Base-by-base conservation (phyloP, 1,140 invertebrate species). In the Trichoplusia ni region DNA sequence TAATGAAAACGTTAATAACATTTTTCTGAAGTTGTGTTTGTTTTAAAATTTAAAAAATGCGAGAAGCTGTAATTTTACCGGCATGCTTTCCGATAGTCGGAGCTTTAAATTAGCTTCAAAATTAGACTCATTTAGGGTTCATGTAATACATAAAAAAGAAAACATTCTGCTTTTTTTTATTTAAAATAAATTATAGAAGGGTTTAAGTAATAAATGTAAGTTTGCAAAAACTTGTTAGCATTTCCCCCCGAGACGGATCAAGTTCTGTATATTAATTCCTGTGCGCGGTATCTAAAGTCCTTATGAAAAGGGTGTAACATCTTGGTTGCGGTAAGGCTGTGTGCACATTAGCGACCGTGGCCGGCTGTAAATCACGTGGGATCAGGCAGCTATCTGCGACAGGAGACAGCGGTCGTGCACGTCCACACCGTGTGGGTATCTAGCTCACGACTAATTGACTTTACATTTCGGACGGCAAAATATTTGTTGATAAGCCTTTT, bases 1-100 rank as follows among this genome's bases (percentile, higher is more conserved):
- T 90, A 86, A 90, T 90, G 87, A 90, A 86, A 89, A 82, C 76
- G 79, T 69, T 81, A 76, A 75, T 75, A 49, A 53, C 68, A 70
- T 75, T 75, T 83, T 80, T 74, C 67, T 58, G 49, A 42, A 11
- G n/a, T 35, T 49, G n/a, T 40, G 40, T 62, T 62, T 62, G 58
- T 63, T 42, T 68, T 46, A n/a, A 25, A 47, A 35, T 38, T 38
- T 29, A 8, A 27, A 19, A 27, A 27, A 25, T 47, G 2, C 8
- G 7, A n/a, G n/a, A n/a, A n/a, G n/a, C n/a, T n/a, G n/a, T n/a
- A n/a, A n/a, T n/a, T n/a, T n/a, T n/a, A n/a, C n/a, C n/a, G n/a
- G n/a, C n/a, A n/a, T n/a, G n/a, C n/a, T n/a, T n/a, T n/a, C n/a
- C n/a, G n/a, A n/a, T n/a, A n/a, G n/a, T 21, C n/a, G 6, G 7